phyloP scores from a whole-genome alignment of 2,888 invertebrate genomes.

The Pachycephus smyrnensis region DNA sequence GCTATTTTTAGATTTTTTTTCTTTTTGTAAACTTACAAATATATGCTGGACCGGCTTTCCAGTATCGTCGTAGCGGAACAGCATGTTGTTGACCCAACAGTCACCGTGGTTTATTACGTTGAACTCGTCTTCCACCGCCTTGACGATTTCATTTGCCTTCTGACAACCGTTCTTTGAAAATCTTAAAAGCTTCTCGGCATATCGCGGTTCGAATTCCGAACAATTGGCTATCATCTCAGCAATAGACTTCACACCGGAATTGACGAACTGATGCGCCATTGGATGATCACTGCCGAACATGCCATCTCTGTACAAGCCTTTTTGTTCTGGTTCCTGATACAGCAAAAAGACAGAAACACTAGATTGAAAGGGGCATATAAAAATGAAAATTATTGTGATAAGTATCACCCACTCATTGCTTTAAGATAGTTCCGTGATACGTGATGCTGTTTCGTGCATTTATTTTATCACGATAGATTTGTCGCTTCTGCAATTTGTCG shows the following conservation, averaged over 20 bases:
- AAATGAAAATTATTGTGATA: too few species aligned
- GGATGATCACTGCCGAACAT: conserved; percentile 36
- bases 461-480: too few species aligned
- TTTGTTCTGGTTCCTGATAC: conserved; percentile 47
- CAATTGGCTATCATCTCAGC: conserved; percentile 38
- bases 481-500: too few species aligned
- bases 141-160: conserved; percentile 18
- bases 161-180: conserved; percentile 27
- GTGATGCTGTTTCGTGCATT: too few species aligned
- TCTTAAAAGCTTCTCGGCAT: conserved; percentile 40
- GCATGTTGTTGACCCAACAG: not conserved
- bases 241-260: conserved; percentile 25
- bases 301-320: conserved; percentile 37
- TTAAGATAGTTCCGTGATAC: too few species aligned
- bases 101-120: not conserved
- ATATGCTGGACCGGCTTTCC: not conserved
- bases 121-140: not conserved
- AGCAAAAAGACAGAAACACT: too few species aligned
- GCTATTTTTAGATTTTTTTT: too few species aligned
- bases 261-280: conserved; percentile 38
- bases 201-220: conserved; percentile 48
- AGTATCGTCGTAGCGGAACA: not conserved
- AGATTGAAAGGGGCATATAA: conserved; percentile 11
- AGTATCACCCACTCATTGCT: too few species aligned
- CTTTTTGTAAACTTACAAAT: not conserved